phyloP scores from a whole-genome alignment of 2,113 vertebrate species.

The Xerus inauris region DNA sequence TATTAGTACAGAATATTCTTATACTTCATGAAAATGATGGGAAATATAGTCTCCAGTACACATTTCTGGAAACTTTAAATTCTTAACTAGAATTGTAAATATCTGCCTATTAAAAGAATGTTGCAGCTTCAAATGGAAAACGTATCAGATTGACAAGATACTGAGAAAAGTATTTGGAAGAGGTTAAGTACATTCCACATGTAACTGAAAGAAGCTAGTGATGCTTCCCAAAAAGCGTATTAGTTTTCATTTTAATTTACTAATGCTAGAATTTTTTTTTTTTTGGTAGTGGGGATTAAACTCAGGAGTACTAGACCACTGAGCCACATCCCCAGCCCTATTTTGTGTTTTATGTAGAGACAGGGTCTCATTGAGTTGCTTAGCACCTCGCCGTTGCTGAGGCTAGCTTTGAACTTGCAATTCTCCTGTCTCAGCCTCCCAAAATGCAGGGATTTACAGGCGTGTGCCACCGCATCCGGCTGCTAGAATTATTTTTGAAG shows the following conservation, averaged over 20 bases:
- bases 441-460: too few species aligned
- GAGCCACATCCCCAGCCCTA: too few species aligned
- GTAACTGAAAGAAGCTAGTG: not conserved
- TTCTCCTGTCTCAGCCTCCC: too few species aligned
- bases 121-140: not conserved
- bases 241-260: conserved; percentile 45
- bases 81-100: conserved; percentile 25
- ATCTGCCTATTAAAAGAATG: not conserved
- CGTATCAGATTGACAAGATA: not conserved
- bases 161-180: not conserved
- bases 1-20: not conserved
- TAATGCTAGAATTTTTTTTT: conserved; percentile 42
- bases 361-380: too few species aligned
- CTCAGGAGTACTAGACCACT: too few species aligned
- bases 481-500: conserved; percentile 35
- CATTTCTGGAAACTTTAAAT: conserved; percentile 13
- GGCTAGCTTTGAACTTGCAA: too few species aligned
- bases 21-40: not conserved
- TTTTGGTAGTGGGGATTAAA: too few species aligned
- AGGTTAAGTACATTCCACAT: not conserved
- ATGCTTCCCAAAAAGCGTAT: not conserved
- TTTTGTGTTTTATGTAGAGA: too few species aligned
- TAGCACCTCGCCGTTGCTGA: too few species aligned
- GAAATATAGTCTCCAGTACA: not conserved
- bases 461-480: too few species aligned